Conservation (phyloP, 2,797 vertebrate species). For the Peromyscus attwateri region DNA sequence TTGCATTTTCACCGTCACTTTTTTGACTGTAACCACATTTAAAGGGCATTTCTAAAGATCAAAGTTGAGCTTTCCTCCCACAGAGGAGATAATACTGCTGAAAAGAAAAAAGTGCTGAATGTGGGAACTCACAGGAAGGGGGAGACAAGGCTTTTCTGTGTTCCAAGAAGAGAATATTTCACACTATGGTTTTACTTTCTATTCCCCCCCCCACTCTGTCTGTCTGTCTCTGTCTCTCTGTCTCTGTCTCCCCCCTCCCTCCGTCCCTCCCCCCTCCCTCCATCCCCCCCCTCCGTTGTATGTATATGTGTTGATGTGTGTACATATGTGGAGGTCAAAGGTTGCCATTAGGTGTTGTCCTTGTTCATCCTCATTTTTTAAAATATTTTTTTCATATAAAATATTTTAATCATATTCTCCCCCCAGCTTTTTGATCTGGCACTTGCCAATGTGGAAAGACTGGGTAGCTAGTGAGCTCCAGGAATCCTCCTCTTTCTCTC, state of each 20-base stretch:
- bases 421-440: not conserved
- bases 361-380: not conserved
- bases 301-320: not conserved
- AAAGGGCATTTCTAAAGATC: constrained; percentile 85
- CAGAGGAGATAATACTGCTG: constrained; percentile 79
- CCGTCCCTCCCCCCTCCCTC: not conserved
- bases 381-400: not conserved
- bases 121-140: constrained; percentile 62
- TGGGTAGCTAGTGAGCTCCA: not conserved
- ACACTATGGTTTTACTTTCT: not conserved
- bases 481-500: not conserved
- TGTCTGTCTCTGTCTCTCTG: not conserved
- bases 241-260: not conserved
- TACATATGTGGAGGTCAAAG: not conserved
- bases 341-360: not conserved
- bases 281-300: not conserved
- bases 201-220: not conserved
- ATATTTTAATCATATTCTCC: not conserved
- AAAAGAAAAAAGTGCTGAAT: constrained; percentile 74
- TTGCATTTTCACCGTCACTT: constrained; percentile 79
- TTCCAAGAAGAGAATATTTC: not conserved
- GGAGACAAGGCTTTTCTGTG: constrained; percentile 33
- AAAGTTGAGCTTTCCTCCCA: constrained; percentile 87
- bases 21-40: constrained; percentile 88
- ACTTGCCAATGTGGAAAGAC: not conserved